A percentile compares a stretch with the other conserved stretches of the same genome.
Conservation (phyloP, 1,140 invertebrate genomes). For the Drosophila pandora region DNA sequence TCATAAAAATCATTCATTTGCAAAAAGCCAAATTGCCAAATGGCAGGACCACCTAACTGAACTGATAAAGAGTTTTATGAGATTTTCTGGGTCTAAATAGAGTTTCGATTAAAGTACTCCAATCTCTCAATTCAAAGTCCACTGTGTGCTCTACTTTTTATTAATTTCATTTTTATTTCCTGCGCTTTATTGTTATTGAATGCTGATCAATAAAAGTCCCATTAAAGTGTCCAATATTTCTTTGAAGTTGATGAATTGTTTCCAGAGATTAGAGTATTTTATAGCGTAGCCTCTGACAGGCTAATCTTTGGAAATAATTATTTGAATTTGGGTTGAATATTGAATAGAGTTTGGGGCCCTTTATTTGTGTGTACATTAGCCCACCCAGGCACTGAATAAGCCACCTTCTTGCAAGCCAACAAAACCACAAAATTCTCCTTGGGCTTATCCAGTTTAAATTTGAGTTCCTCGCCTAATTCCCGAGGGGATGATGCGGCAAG, state of each 20-base stretch:
- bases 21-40: slow-evolving; percentile 20
- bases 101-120: neutral
- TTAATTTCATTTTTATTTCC: slow-evolving; percentile 11
- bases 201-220: slow-evolving; percentile 21
- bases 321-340: slow-evolving; percentile 15
- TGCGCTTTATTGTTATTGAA: slow-evolving; percentile 12
- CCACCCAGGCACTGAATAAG: neutral
- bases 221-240: slow-evolving; percentile 21
- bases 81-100: neutral
- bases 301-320: slow-evolving; percentile 21
- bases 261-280: slow-evolving; percentile 21
- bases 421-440: slow-evolving; percentile 26
- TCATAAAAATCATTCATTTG: slow-evolving; percentile 51
- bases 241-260: slow-evolving; percentile 46
- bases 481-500: slow-evolving; percentile 2
- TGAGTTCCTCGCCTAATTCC: slow-evolving; percentile 41
- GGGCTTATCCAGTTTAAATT: slow-evolving; percentile 37
- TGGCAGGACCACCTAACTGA: neutral
- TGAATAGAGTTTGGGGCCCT: neutral
- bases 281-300: slow-evolving; percentile 7
- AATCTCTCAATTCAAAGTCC: neutral
- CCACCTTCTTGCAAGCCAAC: neutral
- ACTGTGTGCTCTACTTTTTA: slow-evolving; percentile 1
- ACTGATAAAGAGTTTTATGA: slow-evolving; percentile 14
- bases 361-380: neutral